Conservation (phyloP, 2,888 invertebrate species). For the Steromphala cineraria region DNA sequence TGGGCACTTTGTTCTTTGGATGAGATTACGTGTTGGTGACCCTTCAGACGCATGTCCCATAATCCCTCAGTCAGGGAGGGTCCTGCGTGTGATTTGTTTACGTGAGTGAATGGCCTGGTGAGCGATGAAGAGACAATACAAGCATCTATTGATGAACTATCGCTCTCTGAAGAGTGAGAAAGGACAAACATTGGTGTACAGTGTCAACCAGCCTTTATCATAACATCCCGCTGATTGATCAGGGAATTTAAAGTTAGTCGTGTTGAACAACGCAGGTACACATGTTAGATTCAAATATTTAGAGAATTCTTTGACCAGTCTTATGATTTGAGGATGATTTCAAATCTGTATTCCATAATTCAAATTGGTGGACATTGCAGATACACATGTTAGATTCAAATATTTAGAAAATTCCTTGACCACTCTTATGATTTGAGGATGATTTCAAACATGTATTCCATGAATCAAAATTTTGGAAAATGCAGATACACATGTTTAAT, state of each 20-base stretch:
- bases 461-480: too few relatives aligned
- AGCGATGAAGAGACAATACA: conserved; percentile 11
- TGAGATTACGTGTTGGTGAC: not conserved
- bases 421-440: too few relatives aligned
- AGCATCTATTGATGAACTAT: not conserved
- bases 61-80: not conserved
- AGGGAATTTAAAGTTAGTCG: not conserved
- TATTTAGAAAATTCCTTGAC: not conserved
- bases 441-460: too few relatives aligned
- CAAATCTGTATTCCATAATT: too few relatives aligned
- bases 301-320: not conserved
- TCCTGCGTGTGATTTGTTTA: not conserved
- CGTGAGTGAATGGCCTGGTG: not conserved
- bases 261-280: not conserved
- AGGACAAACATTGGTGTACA: not conserved
- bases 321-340: too few relatives aligned
- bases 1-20: conserved; percentile 2
- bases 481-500: not conserved
- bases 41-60: not conserved
- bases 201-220: not conserved
- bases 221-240: not conserved
- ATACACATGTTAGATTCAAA: not conserved
- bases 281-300: conserved; percentile 6
- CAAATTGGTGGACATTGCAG: not conserved
- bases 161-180: not conserved